A percentile compares a stretch with the other conserved stretches of the same genome.
phyloP scores from a whole-genome alignment of 2,888 invertebrate genomes.

The Rhopalosiphum nymphaeae region DNA sequence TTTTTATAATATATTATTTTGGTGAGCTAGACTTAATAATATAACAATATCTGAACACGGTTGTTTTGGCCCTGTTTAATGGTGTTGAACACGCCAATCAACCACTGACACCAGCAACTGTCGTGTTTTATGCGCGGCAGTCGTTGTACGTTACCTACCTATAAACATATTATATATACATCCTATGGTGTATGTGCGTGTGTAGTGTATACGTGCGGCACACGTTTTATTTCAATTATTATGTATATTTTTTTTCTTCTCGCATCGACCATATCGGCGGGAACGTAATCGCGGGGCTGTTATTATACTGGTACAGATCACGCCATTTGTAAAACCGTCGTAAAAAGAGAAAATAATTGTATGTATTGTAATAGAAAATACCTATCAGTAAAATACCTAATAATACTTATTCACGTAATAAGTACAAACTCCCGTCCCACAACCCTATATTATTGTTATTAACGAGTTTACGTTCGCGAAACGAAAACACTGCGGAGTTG shows the following conservation, averaged over 20 bases:
- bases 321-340: slow-evolving; percentile 1
- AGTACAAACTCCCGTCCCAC: background rate
- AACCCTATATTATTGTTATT: background rate
- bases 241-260: background rate
- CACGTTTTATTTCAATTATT: slow-evolving; percentile 57
- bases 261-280: background rate
- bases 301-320: background rate
- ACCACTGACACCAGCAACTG: background rate
- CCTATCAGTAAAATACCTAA: background rate
- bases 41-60: background rate
- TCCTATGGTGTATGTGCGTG: background rate
- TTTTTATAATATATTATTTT: background rate
- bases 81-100: slow-evolving; percentile 63
- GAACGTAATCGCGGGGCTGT: background rate
- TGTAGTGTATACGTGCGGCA: background rate
- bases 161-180: background rate
- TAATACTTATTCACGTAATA: background rate
- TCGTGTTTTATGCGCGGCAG: slow-evolving; percentile 4
- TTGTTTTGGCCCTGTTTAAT: slow-evolving; percentile 20
- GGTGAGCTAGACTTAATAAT: slow-evolving; percentile 18
- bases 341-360: background rate
- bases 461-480: background rate
- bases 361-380: background rate
- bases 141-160: background rate
- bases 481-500: background rate